A percentile compares a stretch with the other conserved stretches of the same genome.
These are phyloP conservation scores for Epirrhoe tristata DNA, from an alignment of 2,888 invertebrate species.

Conservation along the genomic window DNA sequence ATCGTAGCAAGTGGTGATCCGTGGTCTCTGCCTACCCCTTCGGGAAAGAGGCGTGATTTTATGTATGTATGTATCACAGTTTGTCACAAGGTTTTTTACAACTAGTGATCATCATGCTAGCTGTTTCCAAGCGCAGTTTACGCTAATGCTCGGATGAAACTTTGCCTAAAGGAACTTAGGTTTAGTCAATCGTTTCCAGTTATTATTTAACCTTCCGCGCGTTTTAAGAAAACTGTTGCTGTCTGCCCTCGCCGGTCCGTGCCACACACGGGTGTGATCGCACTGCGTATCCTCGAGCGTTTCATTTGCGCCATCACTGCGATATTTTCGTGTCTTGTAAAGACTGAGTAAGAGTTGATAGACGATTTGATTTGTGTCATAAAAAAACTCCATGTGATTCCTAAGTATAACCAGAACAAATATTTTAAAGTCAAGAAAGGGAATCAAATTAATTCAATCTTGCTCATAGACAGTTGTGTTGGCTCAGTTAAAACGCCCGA, in stretches of 20 bases:
- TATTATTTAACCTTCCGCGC: constrained; percentile 37
- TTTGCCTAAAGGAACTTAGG: constrained; percentile 18
- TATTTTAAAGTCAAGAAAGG: no score
- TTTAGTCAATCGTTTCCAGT: constrained; percentile 34
- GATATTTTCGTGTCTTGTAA: neutral
- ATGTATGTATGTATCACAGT: no score
- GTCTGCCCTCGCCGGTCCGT: constrained; percentile 47
- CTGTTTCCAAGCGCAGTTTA: neutral
- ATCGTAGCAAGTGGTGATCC: no score
- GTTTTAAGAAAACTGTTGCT: constrained; percentile 30
- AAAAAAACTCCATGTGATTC: no score
- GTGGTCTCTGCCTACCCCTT: no score
- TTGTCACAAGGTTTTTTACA: neutral
- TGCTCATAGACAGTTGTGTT: neutral
- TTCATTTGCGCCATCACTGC: neutral
- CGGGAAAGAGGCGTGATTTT: no score
- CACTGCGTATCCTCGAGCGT: constrained; percentile 8
- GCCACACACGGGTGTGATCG: constrained; percentile 48
- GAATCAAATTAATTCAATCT: neutral
- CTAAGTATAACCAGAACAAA: no score
- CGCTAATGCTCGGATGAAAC: constrained; percentile 2
- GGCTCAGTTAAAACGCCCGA: neutral
- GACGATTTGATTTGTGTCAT: no score
- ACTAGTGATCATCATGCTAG: neutral
- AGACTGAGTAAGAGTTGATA: neutral